phyloP scores from a whole-genome alignment of 2,797 vertebrate species.

The Knipowitschia caucasica region DNA sequence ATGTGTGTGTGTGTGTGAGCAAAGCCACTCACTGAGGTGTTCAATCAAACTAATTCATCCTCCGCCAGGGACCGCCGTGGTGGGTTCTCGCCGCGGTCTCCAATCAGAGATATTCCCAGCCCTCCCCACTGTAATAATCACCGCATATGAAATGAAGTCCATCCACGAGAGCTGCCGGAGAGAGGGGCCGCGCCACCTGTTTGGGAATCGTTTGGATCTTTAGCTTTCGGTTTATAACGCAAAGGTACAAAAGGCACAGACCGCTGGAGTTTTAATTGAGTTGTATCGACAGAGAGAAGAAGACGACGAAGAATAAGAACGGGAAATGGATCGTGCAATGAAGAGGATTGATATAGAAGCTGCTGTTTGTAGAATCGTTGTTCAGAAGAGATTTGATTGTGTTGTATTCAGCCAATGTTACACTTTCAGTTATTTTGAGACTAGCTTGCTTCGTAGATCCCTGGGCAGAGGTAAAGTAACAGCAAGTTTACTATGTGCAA shows the following conservation, averaged over 20 bases:
- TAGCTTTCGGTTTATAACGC: neutral
- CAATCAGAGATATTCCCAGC: constrained; percentile 78
- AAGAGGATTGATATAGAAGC: neutral
- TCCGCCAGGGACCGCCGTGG: constrained; percentile 70
- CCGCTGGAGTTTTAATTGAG: neutral
- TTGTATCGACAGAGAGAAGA: neutral
- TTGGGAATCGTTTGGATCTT: constrained; percentile 2
- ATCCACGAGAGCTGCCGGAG: constrained; percentile 51
- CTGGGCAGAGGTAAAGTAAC: too few species aligned
- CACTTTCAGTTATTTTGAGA: too few species aligned
- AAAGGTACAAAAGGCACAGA: neutral
- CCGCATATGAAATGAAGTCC: constrained; percentile 66
- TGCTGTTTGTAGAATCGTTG: too few species aligned
- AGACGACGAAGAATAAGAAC: neutral
- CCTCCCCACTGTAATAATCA: constrained; percentile 72
- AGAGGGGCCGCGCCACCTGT: constrained; percentile 15
- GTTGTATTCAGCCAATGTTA: too few species aligned
- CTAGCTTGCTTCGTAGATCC: too few species aligned
- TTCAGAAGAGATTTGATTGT: too few species aligned
- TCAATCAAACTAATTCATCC: constrained; percentile 81
- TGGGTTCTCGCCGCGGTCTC: constrained; percentile 76
- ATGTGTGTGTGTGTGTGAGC: constrained; percentile 14
- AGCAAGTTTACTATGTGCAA: too few species aligned
- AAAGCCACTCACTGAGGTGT: constrained; percentile 76
- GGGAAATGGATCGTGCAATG: neutral